Percentiles rank a stretch among this genome's conserved stretches.
These are phyloP conservation scores for Drosophila nebulosa DNA, from an alignment of 1,140 invertebrate species.

Conservation along the genomic window DNA sequence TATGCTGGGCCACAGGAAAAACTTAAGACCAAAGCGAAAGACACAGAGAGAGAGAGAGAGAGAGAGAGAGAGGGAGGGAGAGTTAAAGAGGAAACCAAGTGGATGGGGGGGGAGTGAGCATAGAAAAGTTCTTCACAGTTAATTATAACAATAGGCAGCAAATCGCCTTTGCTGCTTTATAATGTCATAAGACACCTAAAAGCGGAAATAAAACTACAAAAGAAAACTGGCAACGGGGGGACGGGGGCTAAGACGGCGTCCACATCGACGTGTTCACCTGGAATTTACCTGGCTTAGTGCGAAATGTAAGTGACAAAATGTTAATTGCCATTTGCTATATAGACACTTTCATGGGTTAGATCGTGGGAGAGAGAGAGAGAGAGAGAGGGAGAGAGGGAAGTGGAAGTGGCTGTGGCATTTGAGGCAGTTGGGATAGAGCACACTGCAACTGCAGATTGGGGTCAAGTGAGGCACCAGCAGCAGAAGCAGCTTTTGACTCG, in stretches of 20 bases:
- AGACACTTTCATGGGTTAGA: too few species aligned
- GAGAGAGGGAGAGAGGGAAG: not conserved
- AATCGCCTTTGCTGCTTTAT: conserved; percentile 43
- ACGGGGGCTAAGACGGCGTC: conserved; percentile 20
- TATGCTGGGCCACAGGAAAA: conserved; percentile 29
- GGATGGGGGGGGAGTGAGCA: not conserved
- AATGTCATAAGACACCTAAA: conserved; percentile 45
- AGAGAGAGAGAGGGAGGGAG: not conserved
- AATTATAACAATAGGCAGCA: conserved; percentile 66
- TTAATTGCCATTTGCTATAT: conserved; percentile 43
- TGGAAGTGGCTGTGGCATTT: not conserved
- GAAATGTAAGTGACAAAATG: conserved; percentile 63
- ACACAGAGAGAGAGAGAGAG: not conserved
- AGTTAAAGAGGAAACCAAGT: not conserved
- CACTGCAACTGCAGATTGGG: conserved; percentile 26
- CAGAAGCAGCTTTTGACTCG: conserved; percentile 1
- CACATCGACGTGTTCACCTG: conserved; percentile 49
- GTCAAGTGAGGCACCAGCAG: conserved; percentile 38
- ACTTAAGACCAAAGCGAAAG: not conserved
- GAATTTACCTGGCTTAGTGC: conserved; percentile 59
- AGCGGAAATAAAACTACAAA: conserved; percentile 54
- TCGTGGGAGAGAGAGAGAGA: not conserved
- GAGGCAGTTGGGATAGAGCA: not conserved
- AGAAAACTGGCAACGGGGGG: conserved; percentile 20
- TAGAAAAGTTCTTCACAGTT: conserved; percentile 48